Percentiles rank a stretch among this genome's conserved stretches.
phyloP scores from a whole-genome alignment of 1,140 invertebrate species.

The Linepithema humile region DNA sequence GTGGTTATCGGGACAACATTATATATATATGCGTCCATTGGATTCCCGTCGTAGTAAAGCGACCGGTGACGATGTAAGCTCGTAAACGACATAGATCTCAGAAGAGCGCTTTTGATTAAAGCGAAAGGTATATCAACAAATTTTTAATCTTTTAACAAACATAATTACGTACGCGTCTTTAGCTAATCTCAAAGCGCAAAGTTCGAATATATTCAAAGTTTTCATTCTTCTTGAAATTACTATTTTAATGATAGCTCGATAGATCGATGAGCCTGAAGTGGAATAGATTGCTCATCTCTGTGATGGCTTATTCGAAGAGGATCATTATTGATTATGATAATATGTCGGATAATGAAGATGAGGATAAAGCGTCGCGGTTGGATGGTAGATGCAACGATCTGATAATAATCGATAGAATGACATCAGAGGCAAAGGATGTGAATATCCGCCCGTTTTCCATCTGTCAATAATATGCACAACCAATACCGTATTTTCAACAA shows the following conservation, averaged over 20 bases:
- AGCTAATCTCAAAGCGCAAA: neutral
- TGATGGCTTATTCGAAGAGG: neutral
- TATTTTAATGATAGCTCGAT: neutral
- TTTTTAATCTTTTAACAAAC: neutral
- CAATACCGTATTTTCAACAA: neutral
- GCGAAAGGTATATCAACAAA: neutral
- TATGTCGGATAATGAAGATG: conserved; percentile 12
- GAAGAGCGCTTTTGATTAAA: conserved; percentile 7
- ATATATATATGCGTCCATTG: neutral
- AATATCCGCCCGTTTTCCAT: conserved; percentile 11
- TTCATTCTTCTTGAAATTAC: neutral
- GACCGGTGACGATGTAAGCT: neutral
- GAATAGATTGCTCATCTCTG: neutral
- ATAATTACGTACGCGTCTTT: neutral
- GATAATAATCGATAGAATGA: conserved; percentile 22
- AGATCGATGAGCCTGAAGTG: neutral
- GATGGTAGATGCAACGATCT: conserved; percentile 2
- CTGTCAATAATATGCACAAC: neutral
- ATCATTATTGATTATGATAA: conserved; percentile 46
- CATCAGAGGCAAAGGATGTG: neutral
- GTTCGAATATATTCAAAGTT: neutral
- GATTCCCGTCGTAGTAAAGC: conserved; percentile 2
- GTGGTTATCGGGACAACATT: neutral
- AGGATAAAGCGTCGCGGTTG: conserved; percentile 1
- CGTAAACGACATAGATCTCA: conserved; percentile 13